Percentiles rank a stretch among this genome's conserved stretches.
phyloP scores from a whole-genome alignment of 2,888 invertebrate genomes.

The Polylopha cassiicola region DNA sequence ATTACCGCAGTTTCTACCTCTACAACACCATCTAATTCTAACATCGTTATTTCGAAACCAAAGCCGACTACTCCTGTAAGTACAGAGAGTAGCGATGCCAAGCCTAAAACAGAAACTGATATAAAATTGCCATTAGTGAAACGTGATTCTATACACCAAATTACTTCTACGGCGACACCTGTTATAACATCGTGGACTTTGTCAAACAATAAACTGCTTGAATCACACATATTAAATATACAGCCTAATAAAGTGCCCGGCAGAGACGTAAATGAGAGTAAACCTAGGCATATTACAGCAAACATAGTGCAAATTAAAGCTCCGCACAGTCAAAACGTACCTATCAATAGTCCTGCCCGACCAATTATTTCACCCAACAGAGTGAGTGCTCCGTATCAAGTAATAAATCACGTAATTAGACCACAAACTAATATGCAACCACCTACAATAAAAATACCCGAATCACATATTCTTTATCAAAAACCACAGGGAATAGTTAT shows the following conservation, averaged over 20 bases:
- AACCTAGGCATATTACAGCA: slow-evolving; percentile 56
- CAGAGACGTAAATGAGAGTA: slow-evolving; percentile 53
- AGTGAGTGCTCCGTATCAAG: slow-evolving; percentile 62
- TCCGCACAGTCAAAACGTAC: slow-evolving; percentile 44
- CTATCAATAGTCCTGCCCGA: slow-evolving; percentile 45
- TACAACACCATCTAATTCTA: slow-evolving; percentile 55
- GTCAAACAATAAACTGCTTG: slow-evolving; percentile 64
- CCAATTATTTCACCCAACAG: slow-evolving; percentile 55
- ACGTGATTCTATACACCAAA: slow-evolving; percentile 50
- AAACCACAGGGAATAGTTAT: slow-evolving; percentile 66
- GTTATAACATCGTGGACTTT: slow-evolving; percentile 78
- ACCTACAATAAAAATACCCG: slow-evolving; percentile 81
- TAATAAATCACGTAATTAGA: slow-evolving; percentile 62
- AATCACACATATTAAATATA: slow-evolving; percentile 58
- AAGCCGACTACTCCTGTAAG: slow-evolving; percentile 34
- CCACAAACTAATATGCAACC: slow-evolving; percentile 76
- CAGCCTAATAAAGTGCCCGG: slow-evolving; percentile 39
- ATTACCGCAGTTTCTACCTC: slow-evolving; percentile 47
- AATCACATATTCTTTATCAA: slow-evolving; percentile 68
- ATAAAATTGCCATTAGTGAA: slow-evolving; percentile 51
- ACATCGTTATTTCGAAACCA: slow-evolving; percentile 71
- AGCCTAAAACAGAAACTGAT: slow-evolving; percentile 47
- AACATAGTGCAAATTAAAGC: slow-evolving; percentile 68
- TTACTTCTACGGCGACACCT: slow-evolving; percentile 64
- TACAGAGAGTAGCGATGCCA: slow-evolving; percentile 54